These are phyloP conservation scores for Agonum fuliginosum DNA, from an alignment of 2,888 invertebrate genomes.

Conservation along the genomic window DNA sequence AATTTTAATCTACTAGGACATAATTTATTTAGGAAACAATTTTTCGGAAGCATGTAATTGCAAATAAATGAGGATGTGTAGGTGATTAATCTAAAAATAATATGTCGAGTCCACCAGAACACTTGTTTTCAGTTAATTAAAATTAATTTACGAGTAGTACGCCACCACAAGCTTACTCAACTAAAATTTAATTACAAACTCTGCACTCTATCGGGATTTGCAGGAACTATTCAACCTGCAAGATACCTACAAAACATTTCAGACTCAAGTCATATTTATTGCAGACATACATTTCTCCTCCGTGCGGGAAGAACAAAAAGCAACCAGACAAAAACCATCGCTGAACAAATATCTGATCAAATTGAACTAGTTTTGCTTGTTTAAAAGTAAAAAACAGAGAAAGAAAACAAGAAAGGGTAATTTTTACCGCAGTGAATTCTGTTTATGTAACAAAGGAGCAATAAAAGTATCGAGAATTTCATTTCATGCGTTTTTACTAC, in stretches of 20 bases:
- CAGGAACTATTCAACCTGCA: not conserved
- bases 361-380: slow-evolving; percentile 15
- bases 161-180: slow-evolving; percentile 4
- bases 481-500: slow-evolving; percentile 36
- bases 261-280: slow-evolving; percentile 24
- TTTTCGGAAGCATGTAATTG: not conserved
- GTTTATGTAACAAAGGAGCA: slow-evolving; percentile 25
- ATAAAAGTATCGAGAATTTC: slow-evolving; percentile 22
- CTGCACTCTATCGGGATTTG: slow-evolving; percentile 39
- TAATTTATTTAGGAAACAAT: slow-evolving; percentile 8
- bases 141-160: slow-evolving; percentile 39
- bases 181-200: slow-evolving; percentile 39
- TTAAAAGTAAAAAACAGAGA: not conserved
- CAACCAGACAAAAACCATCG: slow-evolving; percentile 2
- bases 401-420: slow-evolving; percentile 18
- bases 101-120: slow-evolving; percentile 24
- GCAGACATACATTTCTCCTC: slow-evolving; percentile 25
- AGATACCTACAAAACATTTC: slow-evolving; percentile 3
- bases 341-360: slow-evolving; percentile 30
- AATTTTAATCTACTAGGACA: not conserved
- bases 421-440: slow-evolving; percentile 25
- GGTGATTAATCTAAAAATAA: slow-evolving; percentile 40
- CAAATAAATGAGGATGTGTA: not conserved
- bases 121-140: slow-evolving; percentile 37
- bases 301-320: slow-evolving; percentile 4